Evolutionary conservation across 2,113 vertebrate genomes (phyloP).

Genomic region (Syngnathus scovelli): DNA sequence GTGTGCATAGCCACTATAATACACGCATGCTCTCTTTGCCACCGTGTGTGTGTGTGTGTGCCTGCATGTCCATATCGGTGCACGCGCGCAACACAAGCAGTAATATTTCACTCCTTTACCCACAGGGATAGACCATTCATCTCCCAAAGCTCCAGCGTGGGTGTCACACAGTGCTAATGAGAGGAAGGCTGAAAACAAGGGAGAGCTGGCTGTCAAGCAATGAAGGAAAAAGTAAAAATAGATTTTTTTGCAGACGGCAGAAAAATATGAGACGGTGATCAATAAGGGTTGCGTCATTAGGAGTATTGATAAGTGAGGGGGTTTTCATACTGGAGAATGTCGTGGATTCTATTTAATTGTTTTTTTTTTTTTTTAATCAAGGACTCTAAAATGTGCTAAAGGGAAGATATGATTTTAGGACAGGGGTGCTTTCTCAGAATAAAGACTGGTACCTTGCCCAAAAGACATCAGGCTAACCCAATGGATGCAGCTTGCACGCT

Average conservation of each 20-base stretch:
- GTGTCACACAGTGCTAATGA: slow-evolving; percentile 61
- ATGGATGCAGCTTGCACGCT: slow-evolving; percentile 52
- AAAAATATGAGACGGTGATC: slow-evolving; percentile 32
- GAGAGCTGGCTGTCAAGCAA: slow-evolving; percentile 17
- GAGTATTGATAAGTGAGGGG: slow-evolving; percentile 40
- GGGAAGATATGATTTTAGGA: slow-evolving; percentile 11
- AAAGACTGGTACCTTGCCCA: slow-evolving; percentile 37
- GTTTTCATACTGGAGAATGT: slow-evolving; percentile 7
- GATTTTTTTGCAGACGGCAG: slow-evolving; percentile 32
- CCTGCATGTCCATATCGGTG: slow-evolving; percentile 11
- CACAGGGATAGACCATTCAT: slow-evolving; percentile 57
- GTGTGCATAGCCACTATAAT: slow-evolving; percentile 11
- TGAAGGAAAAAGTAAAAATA: slow-evolving; percentile 51
- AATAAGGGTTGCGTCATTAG: slow-evolving; percentile 30
- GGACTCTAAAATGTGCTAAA: slow-evolving; percentile 9
- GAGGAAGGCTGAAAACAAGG: slow-evolving; percentile 44
- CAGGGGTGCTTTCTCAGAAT: slow-evolving; percentile 14
- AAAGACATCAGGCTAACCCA: slow-evolving; percentile 44
- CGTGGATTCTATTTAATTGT: slow-evolving; percentile 9
- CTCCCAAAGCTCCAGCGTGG: slow-evolving; percentile 52
- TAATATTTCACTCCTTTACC: slow-evolving; percentile 48
- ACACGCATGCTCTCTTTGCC: slow-evolving; percentile 19
- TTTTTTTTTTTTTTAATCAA: neutral
- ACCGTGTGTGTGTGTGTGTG: neutral
- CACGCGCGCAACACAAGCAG: slow-evolving; percentile 31